phyloP scores from a whole-genome alignment of 2,888 invertebrate species.

The Aphidius colemani region DNA sequence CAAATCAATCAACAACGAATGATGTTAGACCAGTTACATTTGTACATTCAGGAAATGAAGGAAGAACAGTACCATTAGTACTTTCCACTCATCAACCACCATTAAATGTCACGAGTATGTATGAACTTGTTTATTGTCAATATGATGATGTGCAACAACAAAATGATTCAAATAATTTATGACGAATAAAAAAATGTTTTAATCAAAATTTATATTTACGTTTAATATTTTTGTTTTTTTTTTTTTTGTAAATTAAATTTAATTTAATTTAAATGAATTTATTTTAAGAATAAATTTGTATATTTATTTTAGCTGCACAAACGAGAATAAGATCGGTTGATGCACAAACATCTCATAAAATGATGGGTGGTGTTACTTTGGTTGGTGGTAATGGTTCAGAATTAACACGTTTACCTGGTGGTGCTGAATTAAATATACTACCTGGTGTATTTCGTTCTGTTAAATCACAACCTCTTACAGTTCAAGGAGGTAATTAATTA shows the following conservation, averaged over 20 bases:
- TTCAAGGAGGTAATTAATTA: conserved; percentile 52
- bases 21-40: conserved; percentile 56
- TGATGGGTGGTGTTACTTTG: conserved; percentile 58
- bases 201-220: no score
- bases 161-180: no score
- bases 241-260: conserved; percentile 13
- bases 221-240: conserved; percentile 9
- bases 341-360: conserved; percentile 57
- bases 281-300: conserved; percentile 1
- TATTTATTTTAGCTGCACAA: conserved; percentile 45
- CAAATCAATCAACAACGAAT: conserved; percentile 54
- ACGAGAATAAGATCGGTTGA: conserved; percentile 56
- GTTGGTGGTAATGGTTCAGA: conserved; percentile 56
- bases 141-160: no score
- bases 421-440: conserved; percentile 58
- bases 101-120: conserved; percentile 54
- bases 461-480: conserved; percentile 51
- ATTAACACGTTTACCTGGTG: conserved; percentile 57
- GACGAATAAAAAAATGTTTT: no score
- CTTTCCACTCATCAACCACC: conserved; percentile 54
- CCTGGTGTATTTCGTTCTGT: conserved; percentile 54
- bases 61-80: conserved; percentile 52
- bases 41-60: conserved; percentile 56
- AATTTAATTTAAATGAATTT: not conserved
- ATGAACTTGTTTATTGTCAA: not conserved